phyloP scores from a whole-genome alignment of 2,113 vertebrate genomes.

The Carassius gibelio region DNA sequence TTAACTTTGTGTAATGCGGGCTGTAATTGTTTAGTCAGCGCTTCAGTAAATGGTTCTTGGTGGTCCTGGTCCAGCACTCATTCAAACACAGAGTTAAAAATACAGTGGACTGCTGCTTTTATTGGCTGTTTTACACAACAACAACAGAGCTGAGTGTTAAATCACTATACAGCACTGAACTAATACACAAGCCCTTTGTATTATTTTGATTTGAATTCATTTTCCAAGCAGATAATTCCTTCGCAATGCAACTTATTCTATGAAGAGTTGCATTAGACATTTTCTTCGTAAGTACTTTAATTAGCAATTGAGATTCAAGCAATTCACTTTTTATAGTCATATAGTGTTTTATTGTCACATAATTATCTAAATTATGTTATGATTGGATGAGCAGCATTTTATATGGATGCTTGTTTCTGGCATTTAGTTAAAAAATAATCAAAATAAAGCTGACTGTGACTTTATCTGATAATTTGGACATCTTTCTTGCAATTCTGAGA shows the following conservation, averaged over 20 bases:
- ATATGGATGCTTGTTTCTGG: too few relatives aligned
- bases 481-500: too few relatives aligned
- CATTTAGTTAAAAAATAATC: too few relatives aligned
- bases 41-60: background rate
- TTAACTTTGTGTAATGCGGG: background rate
- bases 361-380: too few relatives aligned
- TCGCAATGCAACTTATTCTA: background rate
- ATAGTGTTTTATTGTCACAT: too few relatives aligned
- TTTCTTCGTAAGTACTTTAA: background rate
- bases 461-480: too few relatives aligned
- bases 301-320: background rate
- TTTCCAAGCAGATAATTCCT: background rate
- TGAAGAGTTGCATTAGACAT: background rate
- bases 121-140: background rate
- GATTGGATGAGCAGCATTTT: too few relatives aligned
- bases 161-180: background rate
- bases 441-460: too few relatives aligned
- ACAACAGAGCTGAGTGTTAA: background rate
- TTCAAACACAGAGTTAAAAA: conserved; percentile 2
- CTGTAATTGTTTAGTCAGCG: background rate
- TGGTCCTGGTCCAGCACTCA: conserved; percentile 6
- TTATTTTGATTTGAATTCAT: background rate
- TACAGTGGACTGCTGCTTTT: conserved; percentile 13
- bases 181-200: background rate
- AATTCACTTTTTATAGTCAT: background rate